These are phyloP conservation scores for Prunella himalayana DNA, from an alignment of 2,113 vertebrate genomes.

Conservation along the genomic window DNA sequence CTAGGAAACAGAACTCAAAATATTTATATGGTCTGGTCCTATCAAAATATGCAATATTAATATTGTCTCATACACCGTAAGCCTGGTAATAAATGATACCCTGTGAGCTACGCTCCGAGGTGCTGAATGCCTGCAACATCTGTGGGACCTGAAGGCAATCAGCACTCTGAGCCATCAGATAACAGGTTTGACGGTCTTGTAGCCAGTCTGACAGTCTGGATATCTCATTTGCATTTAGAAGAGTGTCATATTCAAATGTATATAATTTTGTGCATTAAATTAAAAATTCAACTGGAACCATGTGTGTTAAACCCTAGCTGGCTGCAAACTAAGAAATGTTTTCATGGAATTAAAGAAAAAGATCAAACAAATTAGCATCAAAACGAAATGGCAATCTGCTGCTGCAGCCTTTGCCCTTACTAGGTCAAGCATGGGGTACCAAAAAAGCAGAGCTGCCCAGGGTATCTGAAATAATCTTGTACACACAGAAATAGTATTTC, in stretches of 20 bases:
- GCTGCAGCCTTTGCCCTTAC: neutral
- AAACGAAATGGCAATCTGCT: neutral
- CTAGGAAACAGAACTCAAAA: neutral
- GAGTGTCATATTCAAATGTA: constrained; percentile 7
- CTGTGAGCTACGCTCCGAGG: neutral
- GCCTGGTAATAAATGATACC: neutral
- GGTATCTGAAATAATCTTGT: neutral
- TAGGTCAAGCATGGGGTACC: neutral
- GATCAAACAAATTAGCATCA: neutral
- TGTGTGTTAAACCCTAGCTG: neutral
- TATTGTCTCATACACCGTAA: neutral
- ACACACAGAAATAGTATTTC: neutral
- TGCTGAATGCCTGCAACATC: neutral
- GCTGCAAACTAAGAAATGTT: neutral
- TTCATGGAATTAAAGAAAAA: neutral
- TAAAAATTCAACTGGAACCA: neutral
- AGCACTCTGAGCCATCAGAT: neutral
- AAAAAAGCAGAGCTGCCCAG: neutral
- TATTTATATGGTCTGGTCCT: neutral
- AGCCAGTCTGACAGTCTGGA: constrained; percentile 43
- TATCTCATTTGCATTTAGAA: constrained; percentile 4
- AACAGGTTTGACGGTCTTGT: constrained; percentile 26
- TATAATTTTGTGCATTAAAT: constrained; percentile 1
- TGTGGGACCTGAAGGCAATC: neutral
- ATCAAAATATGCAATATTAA: neutral